Conservation (phyloP, 2,888 invertebrate species). For the Tipula confusa region DNA sequence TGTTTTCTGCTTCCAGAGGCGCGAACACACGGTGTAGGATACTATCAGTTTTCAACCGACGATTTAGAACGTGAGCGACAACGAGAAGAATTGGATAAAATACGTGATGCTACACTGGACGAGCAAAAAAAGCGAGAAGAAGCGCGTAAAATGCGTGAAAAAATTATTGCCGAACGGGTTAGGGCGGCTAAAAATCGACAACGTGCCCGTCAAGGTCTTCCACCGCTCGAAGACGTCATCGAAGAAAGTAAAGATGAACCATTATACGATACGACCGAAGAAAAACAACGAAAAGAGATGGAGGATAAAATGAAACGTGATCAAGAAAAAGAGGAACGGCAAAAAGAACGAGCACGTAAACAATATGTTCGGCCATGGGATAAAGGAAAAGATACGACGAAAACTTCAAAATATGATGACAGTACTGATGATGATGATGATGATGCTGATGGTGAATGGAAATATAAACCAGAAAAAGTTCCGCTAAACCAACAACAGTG, state of each 20-base stretch:
- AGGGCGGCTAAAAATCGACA: conserved; percentile 71
- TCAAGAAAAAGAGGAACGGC: conserved; percentile 43
- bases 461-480: conserved; percentile 44
- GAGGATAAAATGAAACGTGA: conserved; percentile 40
- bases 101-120: conserved; percentile 65
- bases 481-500: conserved; percentile 49
- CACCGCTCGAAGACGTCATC: conserved; percentile 55
- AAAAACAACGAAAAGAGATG: conserved; percentile 43
- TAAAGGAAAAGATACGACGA: conserved; percentile 51
- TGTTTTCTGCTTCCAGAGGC: too few relatives aligned
- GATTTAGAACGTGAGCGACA: conserved; percentile 73
- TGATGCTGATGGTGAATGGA: conserved; percentile 41
- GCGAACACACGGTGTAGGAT: conserved; percentile 86
- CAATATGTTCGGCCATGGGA: conserved; percentile 63
- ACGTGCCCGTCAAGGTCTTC: conserved; percentile 66
- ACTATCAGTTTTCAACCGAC: conserved; percentile 85
- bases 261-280: conserved; percentile 38
- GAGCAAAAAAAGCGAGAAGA: conserved; percentile 64
- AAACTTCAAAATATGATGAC: conserved; percentile 44
- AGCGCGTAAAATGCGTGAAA: conserved; percentile 58
- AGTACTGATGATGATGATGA: conserved; percentile 34
- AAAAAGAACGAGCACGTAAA: conserved; percentile 48
- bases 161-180: conserved; percentile 63
- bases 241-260: conserved; percentile 31
- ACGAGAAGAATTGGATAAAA: conserved; percentile 68